Evolutionary conservation across 2,797 vertebrate species (phyloP).

Genomic region (Sphenopsis melanotis): DNA sequence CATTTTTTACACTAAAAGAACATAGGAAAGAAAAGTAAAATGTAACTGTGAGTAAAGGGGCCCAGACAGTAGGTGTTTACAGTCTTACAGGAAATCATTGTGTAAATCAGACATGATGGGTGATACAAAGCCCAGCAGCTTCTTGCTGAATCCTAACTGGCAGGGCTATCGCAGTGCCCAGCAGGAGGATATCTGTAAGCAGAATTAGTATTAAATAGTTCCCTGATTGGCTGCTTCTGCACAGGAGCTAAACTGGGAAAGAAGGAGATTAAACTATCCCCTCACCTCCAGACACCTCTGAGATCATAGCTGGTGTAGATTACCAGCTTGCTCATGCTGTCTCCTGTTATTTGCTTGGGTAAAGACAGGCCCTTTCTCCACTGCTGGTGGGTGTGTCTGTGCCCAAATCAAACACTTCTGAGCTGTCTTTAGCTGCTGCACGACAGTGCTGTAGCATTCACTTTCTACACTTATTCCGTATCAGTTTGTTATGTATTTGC

Average conservation of each 20-base stretch:
- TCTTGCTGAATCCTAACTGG: neutral
- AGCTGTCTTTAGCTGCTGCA: neutral
- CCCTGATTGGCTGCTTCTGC: neutral
- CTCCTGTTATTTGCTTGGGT: neutral
- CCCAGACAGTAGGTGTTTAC: neutral
- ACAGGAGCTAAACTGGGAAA: constrained; percentile 29
- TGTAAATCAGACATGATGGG: neutral
- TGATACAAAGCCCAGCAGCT: neutral
- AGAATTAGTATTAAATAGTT: constrained; percentile 34
- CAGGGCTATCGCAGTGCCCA: neutral
- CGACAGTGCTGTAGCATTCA: fast-evolving
- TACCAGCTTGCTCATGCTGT: neutral
- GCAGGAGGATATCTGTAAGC: neutral
- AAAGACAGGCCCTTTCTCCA: neutral
- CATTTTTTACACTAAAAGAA: neutral
- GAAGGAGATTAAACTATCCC: constrained; percentile 18
- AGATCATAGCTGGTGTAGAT: neutral
- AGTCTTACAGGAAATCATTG: neutral
- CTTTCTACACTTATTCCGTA: neutral
- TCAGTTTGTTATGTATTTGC: neutral
- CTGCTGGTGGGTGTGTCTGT: neutral
- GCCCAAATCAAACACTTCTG: neutral
- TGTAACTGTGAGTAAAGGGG: neutral
- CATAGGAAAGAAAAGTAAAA: neutral
- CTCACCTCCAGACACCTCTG: constrained; percentile 19